Base-by-base conservation (phyloP, 2,797 vertebrate species). In the Amphiprion clarkii region DNA sequence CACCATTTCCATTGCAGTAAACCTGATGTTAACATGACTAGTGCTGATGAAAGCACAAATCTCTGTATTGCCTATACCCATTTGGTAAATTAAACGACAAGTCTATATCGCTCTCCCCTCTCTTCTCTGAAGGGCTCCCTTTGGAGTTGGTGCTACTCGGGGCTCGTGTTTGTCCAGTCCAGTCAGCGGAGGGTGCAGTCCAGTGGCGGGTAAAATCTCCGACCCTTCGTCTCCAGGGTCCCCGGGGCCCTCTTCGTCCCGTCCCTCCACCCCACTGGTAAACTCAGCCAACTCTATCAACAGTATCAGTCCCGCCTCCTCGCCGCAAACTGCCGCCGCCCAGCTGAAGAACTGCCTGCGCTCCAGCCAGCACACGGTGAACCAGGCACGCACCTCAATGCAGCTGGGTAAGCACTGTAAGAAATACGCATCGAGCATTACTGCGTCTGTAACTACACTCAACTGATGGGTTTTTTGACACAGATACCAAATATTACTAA, bases 311-410 rank as follows among this genome's bases (percentile, higher is more conserved):
- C 85, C 91, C 4, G 68, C 94, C 40, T 93, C 96, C 33, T 96
- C 95, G 57, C 95, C 96, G 5, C 96, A 95, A 74, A 90, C 91
- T 0, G 94, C 95, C 33, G 94, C 96, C 13, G 94, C 96, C 0
- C 95, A 97, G 71, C 91, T 96, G 21, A 96, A 92, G 86, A 97
- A 95, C 92, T 97, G 97, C 87, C 92, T 97, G 82, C 93, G 96
- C 74, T 94, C 96, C 2, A 91, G 95, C 11, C 97, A 97, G 90
- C 95, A 95, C 17, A 79, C 88, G 0, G 88, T 76, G 81, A 93
- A 91, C 93, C 97, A 96, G 87, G 74, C 93, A 8, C 96, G 96
- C 83, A 94, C 87, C 25, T 62, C 96, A 76, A 89, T 96, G 91
- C 96, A 97, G 88, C 94, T 97, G 91, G 96, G 98, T 99, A 94